phyloP scores from a whole-genome alignment of 1,140 invertebrate species.

The Megathymus violae region DNA sequence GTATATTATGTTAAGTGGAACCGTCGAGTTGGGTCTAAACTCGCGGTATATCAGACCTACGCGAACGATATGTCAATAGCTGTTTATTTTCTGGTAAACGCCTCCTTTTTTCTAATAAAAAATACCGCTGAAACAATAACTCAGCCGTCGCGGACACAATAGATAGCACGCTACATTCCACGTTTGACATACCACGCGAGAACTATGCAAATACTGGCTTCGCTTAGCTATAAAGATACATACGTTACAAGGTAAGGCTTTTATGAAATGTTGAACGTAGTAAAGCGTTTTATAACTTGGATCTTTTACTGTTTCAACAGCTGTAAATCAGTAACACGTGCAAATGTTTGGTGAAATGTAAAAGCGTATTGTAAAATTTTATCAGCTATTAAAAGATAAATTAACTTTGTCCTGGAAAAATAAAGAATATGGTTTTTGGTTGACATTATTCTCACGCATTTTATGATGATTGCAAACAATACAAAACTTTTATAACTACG shows the following conservation, averaged over 20 bases:
- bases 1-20: conserved; percentile 10
- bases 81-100: conserved; percentile 76
- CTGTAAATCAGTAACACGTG: conserved; percentile 1
- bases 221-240: conserved; percentile 16
- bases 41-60: conserved; percentile 22
- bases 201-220: conserved; percentile 60
- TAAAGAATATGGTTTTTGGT: no score
- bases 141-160: conserved; percentile 61
- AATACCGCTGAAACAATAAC: conserved; percentile 70
- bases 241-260: conserved; percentile 7
- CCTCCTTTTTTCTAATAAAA: conserved; percentile 69
- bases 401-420: neutral
- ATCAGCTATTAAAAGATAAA: neutral
- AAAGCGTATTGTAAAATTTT: neutral
- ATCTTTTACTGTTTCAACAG: conserved; percentile 20
- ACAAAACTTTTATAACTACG: no score
- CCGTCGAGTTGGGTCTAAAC: neutral
- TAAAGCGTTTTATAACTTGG: conserved; percentile 23
- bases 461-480: no score
- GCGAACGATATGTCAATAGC: conserved; percentile 69
- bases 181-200: conserved; percentile 51
- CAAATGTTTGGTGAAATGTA: conserved; percentile 6
- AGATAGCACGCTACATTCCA: conserved; percentile 64
- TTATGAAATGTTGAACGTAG: conserved; percentile 24
- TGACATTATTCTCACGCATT: no score